Conservation (phyloP, 2,113 vertebrate species). For the Gymnobelideus leadbeateri region DNA sequence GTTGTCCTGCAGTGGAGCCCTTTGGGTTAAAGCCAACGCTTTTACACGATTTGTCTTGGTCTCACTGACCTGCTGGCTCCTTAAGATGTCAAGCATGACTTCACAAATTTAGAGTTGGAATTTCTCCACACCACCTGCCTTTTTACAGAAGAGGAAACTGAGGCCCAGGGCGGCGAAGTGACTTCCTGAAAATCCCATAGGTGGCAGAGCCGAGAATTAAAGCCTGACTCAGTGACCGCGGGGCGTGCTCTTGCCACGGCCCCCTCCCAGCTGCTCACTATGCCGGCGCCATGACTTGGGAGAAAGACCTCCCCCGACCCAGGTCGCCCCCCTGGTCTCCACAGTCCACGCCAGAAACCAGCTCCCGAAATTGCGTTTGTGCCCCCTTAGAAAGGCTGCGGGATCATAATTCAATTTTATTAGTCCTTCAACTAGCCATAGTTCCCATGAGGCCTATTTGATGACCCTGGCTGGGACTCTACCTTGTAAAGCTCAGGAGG, state of each 20-base stretch:
- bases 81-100: not conserved
- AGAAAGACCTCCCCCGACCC: not conserved
- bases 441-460: not conserved
- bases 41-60: not conserved
- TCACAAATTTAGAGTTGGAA: not conserved
- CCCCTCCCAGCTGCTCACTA: not conserved
- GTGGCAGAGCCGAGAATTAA: not conserved
- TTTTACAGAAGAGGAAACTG: not conserved
- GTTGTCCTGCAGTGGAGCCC: not conserved
- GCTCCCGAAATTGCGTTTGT: not conserved
- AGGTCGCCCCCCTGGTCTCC: too few relatives aligned
- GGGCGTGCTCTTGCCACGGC: too few relatives aligned
- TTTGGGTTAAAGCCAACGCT: not conserved
- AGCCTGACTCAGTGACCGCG: not conserved
- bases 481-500: not conserved
- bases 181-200: not conserved
- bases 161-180: not conserved
- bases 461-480: not conserved
- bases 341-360: not conserved
- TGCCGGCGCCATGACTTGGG: not conserved
- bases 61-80: not conserved
- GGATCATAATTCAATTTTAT: not conserved
- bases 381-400: not conserved
- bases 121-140: not conserved
- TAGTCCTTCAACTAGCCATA: not conserved